Evolutionary conservation across 2,797 vertebrate genomes (phyloP), one percentile per base, ranked within the genome.

Genomic region (Pseudochaenichthys georgianus): DNA sequence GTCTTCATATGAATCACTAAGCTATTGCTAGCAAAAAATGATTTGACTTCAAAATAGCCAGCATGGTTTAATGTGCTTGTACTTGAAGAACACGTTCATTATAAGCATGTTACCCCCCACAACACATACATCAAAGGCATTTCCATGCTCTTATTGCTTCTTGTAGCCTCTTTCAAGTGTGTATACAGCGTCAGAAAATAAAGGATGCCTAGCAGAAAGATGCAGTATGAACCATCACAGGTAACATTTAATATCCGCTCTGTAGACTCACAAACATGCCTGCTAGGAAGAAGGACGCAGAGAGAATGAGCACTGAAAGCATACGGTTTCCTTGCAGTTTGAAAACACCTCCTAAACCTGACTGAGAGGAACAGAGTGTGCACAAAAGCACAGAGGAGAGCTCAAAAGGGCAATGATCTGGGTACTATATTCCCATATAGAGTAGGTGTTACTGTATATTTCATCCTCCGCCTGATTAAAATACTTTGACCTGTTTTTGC

Each of bases 201-300:
- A 61, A 75, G 58, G 42, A 65, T 50, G 68, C 42, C 75, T 65
- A 3, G 19, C 42, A 66, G 58, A 70, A 43, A 16, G 42, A 73
- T 47, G 19, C 51, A 45, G 17, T 15, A 45, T 47, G 66, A 68
- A 43, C 7, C 57, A 62, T 48, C 47, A 59, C 43, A 71, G 62
- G 63, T 45, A 65, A 47, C 70, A 82, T 84, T 81, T 84, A 69
- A 81, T 80, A 77, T 83, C 73, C 47, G 45, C 66, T 75, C 65
- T 70, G 59, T 78, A 81, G 75, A 73, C 64, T 73, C 73, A 74
- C 70, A 82, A 83, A 77, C 58, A 47, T 65, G 64, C 64, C 77
- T 78, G 70, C 48, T 69, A 71, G 71, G 58, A 80, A 69, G 68
- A 54, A 78, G 52, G 57, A 82, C 60, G 63, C 4, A 23, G 21